phyloP scores from a whole-genome alignment of 1,140 invertebrate species.

The Cryptotermes secundus region DNA sequence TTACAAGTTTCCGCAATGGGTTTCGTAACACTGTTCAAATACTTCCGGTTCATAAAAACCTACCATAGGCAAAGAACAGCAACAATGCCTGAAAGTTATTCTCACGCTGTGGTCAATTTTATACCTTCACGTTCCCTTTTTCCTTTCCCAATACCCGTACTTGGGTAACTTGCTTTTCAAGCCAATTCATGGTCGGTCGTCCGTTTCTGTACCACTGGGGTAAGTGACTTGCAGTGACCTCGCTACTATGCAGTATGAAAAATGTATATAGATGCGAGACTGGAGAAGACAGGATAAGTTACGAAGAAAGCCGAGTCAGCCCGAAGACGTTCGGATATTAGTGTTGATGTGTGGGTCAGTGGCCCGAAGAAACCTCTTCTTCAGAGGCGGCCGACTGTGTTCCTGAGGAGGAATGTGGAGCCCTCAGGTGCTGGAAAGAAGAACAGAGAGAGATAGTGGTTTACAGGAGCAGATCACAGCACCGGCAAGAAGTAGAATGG shows the following conservation, averaged over 20 bases:
- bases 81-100: background rate
- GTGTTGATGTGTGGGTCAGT: slow-evolving; percentile 34
- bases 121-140: background rate
- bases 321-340: slow-evolving; percentile 25
- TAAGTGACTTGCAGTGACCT: slow-evolving; percentile 37
- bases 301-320: slow-evolving; percentile 27
- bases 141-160: background rate
- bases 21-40: background rate
- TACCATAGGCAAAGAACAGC: too few relatives aligned
- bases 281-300: background rate
- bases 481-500: background rate
- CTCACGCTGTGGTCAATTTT: background rate
- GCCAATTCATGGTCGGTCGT: slow-evolving; percentile 22
- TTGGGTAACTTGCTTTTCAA: background rate
- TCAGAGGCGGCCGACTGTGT: background rate
- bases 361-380: slow-evolving; percentile 29
- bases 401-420: background rate
- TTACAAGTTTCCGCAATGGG: background rate
- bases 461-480: background rate
- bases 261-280: background rate
- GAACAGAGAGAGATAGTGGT: background rate
- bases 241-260: slow-evolving; percentile 3
- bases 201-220: slow-evolving; percentile 36
- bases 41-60: background rate
- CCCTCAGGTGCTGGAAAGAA: background rate